Percentiles rank a stretch among this genome's conserved stretches.
phyloP scores from a whole-genome alignment of 2,888 invertebrate genomes.

The Sphaerophoria rueppellii region DNA sequence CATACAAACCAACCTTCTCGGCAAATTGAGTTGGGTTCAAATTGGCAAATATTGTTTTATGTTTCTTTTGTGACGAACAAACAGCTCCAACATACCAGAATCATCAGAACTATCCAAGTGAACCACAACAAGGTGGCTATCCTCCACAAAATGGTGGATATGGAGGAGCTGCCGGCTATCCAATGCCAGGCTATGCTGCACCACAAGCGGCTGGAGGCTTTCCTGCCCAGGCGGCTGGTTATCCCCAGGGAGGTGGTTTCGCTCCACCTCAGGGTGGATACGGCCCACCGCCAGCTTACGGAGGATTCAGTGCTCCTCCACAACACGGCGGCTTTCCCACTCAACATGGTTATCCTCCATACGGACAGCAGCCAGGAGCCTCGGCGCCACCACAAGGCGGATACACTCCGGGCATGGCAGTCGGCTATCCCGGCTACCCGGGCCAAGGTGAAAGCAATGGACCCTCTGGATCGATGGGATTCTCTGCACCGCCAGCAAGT shows the following conservation, averaged over 20 bases:
- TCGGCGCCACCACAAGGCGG: conserved; percentile 64
- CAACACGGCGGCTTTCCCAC: conserved; percentile 73
- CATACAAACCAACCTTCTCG: conserved; percentile 55
- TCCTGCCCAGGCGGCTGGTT: conserved; percentile 73
- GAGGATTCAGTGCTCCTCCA: conserved; percentile 66
- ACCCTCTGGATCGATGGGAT: conserved; percentile 78
- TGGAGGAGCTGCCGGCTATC: conserved; percentile 74
- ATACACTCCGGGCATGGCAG: conserved; percentile 62
- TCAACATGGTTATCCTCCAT: conserved; percentile 72
- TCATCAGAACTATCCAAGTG: conserved; percentile 64
- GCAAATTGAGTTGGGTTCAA: conserved; percentile 41
- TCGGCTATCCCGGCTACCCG: conserved; percentile 67
- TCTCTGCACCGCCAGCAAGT: conserved; percentile 81
- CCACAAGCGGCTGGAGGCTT: conserved; percentile 74
- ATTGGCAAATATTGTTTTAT: conserved; percentile 49
- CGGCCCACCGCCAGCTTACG: conserved; percentile 62
- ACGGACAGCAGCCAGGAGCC: conserved; percentile 75
- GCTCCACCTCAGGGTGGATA: conserved; percentile 75
- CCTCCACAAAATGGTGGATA: conserved; percentile 51
- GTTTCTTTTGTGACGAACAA: conserved; percentile 37
- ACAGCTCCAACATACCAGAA: conserved; percentile 63
- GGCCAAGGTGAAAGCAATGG: conserved; percentile 56
- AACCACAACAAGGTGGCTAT: conserved; percentile 45
- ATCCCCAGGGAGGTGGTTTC: conserved; percentile 75
- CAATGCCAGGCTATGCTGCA: conserved; percentile 77